Conservation (phyloP, 2,888 invertebrate genomes). For the Lingula anatina region DNA sequence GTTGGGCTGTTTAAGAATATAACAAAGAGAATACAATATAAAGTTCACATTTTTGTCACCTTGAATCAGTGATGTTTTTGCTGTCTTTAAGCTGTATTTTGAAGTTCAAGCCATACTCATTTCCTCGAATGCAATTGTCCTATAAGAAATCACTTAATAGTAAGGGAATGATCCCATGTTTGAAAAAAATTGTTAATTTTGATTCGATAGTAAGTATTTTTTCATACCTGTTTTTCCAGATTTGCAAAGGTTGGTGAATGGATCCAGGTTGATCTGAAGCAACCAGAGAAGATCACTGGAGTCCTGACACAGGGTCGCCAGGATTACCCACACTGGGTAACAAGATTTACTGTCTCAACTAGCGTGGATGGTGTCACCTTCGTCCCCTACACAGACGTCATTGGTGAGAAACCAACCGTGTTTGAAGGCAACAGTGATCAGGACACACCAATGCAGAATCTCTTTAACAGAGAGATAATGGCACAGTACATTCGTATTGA, state of each 20-base stretch:
- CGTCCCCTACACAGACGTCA: not conserved
- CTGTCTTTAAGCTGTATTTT: no score
- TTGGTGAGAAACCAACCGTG: slow-evolving; percentile 7
- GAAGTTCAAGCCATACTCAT: no score
- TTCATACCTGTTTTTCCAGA: no score
- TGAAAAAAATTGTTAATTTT: no score
- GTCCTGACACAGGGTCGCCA: slow-evolving; percentile 16
- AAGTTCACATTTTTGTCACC: no score
- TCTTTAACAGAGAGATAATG: slow-evolving; percentile 26
- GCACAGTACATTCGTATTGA: slow-evolving; percentile 24
- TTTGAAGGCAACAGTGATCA: slow-evolving; percentile 26
- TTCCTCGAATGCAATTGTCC: no score
- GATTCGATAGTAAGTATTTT: no score
- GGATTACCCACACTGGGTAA: slow-evolving; percentile 16
- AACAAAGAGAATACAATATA: no score
- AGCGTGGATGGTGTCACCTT: slow-evolving; percentile 14
- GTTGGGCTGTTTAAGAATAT: no score
- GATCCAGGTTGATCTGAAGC: slow-evolving; percentile 12
- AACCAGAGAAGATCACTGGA: slow-evolving; percentile 13
- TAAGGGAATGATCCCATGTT: no score
- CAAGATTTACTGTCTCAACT: slow-evolving; percentile 11
- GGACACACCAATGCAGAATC: slow-evolving; percentile 18
- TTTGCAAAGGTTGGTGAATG: not conserved
- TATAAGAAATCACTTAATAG: no score
- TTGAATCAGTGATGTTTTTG: no score